Evolutionary conservation across 2,888 invertebrate genomes (phyloP).

Genomic region (Plutella xylostella): DNA sequence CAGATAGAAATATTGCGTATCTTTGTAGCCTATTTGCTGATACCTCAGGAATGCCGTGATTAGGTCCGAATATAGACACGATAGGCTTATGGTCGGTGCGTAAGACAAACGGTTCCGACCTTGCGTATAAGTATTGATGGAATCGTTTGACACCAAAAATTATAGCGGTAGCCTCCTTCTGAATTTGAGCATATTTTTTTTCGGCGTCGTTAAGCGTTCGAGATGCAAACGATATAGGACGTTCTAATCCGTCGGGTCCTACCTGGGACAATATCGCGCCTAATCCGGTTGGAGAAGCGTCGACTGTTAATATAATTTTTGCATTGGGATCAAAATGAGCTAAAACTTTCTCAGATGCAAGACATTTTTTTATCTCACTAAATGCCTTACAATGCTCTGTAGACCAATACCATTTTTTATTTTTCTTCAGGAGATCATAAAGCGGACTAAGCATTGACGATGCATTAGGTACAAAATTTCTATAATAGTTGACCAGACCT

Average conservation of each 20-base stretch:
- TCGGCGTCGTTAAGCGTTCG: too few species aligned
- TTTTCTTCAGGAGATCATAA: slow-evolving; percentile 1
- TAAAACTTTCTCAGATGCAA: slow-evolving; percentile 3
- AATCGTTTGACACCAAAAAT: slow-evolving; percentile 19
- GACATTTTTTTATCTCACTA: background rate
- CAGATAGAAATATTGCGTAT: slow-evolving; percentile 3
- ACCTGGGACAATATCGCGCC: slow-evolving; percentile 1
- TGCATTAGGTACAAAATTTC: slow-evolving; percentile 1
- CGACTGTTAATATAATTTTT: slow-evolving; percentile 5
- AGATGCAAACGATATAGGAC: slow-evolving; percentile 15
- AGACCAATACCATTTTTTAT: slow-evolving; percentile 1
- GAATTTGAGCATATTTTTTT: slow-evolving; percentile 22
- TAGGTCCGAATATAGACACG: slow-evolving; percentile 21
- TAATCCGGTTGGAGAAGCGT: background rate
- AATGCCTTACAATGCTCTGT: background rate
- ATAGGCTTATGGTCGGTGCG: slow-evolving; percentile 23
- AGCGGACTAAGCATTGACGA: background rate
- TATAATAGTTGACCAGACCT: slow-evolving; percentile 8
- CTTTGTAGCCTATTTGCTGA: slow-evolving; percentile 17
- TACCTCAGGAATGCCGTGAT: slow-evolving; percentile 22
- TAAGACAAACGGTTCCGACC: slow-evolving; percentile 16
- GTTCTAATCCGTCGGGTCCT: background rate
- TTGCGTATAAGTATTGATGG: too few species aligned
- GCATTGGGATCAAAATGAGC: slow-evolving; percentile 1
- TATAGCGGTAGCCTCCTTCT: slow-evolving; percentile 24